Evolutionary conservation across 2,888 invertebrate genomes (phyloP), one percentile per base, ranked within the genome.

Genomic region (Meandrusa payeni): DNA sequence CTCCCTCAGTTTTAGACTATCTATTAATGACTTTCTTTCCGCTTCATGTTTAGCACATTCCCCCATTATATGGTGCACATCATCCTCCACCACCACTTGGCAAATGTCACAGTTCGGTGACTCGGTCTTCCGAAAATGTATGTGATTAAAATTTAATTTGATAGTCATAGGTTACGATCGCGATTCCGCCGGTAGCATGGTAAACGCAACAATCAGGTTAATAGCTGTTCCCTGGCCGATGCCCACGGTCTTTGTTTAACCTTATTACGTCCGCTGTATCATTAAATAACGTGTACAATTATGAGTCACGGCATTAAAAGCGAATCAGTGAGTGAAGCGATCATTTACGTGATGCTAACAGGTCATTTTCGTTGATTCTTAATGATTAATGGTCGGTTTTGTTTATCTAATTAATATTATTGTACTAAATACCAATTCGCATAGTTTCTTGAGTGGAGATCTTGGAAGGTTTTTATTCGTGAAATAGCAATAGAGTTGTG

Each of bases 231-330:
- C 11, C 32, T 29, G 38, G 4, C 13, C 5, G 10, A 15, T 7
- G 11, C 19, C n/a, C 12, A 13, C 34, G 9, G 27, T 33, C 41
- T 41, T 33, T 41, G 41, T 27, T 41, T 28, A 34, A 17, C 28
- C 41, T 22, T 28, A 33, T 19, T 32, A 33, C 6, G 31, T 11
- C 24, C 15, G 22, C 11, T 19, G 9, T 38, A 29, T 22, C 20
- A 23, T 28, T 22, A 28, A 17, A 6, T 34, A 34, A 34, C 27
- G 9, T 28, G 34, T 22, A 34, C 27, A 34, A 32, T 41, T 10
- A 34, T 34, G 34, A 34, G n/a, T 34, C 41, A 34, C 13, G 29
- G 29, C 29, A 37, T 43, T 43, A 37, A 43, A 43, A 37, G 22
- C 23, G 15, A 43, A 43, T 43, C 37, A 43, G 42, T 19, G 31